Evolutionary conservation across 2,888 invertebrate species (phyloP), one percentile per base, ranked within the genome.

Genomic region (Lacanobia oleracea): DNA sequence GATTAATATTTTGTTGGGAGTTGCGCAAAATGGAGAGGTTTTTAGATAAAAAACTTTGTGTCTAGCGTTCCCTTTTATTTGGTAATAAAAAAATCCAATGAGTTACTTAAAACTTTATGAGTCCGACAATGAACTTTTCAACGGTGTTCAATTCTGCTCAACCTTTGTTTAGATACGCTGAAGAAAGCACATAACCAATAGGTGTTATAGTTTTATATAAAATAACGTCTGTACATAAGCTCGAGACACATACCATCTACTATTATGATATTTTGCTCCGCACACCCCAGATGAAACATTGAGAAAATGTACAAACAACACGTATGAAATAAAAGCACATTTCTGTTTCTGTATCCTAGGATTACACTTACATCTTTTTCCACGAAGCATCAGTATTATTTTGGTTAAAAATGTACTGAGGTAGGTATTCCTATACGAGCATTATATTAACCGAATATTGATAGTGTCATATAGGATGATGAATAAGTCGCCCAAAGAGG

Each of bases 391-490:
- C 45, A 51, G 51, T n/a, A 60, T 70, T 67, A 78, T 61, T 78
- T 40, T 54, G 12, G 37, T 23, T 23, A 51, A 40, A 51, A 70
- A 75, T 67, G 21, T 43, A 62, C 50, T 27, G 14, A 64, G 43
- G 37, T 80, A 72, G 43, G 18, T 80, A 70, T 57, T 61, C n/a
- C 59, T 69, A 70, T 61, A 75, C 16, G 16, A 48, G 45, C 4
- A 85, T 86, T 85, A 74, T 85, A 84, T 80, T 67, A 64, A 60
- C 67, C 65, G 75, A 81, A 85, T 87, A 87, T 86, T 83, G 86
- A 86, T 86, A 86, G 81, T 88, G 88, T 88, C 89, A 87, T 72
- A 83, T 69, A 69, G 48, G 64, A 83, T 89, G 89, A 90, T 90
- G 84, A 86, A 90, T 90, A 77, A 60, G 77, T 63, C 75, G 64